Percentiles rank a stretch among this genome's conserved stretches.
Conservation (phyloP, 2,888 invertebrate genomes). For the Thera obeliscata region DNA sequence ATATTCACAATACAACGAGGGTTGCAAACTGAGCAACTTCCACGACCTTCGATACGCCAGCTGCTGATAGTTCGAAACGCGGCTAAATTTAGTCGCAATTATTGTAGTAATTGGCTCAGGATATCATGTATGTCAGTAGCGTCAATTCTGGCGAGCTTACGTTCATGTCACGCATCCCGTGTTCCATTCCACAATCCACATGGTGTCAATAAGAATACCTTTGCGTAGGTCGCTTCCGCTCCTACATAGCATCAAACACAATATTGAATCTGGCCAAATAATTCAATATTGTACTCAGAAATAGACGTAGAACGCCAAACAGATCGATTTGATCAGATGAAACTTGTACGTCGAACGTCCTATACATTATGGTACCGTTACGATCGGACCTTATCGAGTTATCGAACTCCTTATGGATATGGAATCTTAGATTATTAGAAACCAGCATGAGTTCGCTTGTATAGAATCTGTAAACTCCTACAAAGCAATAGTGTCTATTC, state of each 20-base stretch:
- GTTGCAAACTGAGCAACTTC: constrained; percentile 41
- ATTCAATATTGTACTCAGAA: constrained; percentile 44
- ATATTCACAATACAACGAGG: constrained; percentile 48
- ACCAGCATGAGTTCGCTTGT: constrained; percentile 28
- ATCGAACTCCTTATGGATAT: constrained; percentile 33
- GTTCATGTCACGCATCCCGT: constrained; percentile 45
- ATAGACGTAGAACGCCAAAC: constrained; percentile 35
- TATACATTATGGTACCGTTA: constrained; percentile 31
- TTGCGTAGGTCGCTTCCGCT: constrained; percentile 63
- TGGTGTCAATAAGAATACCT: constrained; percentile 53
- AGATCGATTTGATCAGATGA: constrained; percentile 42
- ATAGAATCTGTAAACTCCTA: constrained; percentile 14
- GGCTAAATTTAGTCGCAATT: constrained; percentile 35
- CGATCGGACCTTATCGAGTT: constrained; percentile 22
- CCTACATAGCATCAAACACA: constrained; percentile 47
- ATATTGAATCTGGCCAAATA: constrained; percentile 52
- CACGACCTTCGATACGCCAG: constrained; percentile 41
- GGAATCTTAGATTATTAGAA: constrained; percentile 31
- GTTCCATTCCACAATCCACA: constrained; percentile 57
- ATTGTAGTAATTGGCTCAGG: constrained; percentile 34
- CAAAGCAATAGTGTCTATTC: neutral
- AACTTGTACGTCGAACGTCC: constrained; percentile 26
- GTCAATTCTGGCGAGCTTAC: constrained; percentile 46
- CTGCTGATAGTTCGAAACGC: constrained; percentile 35
- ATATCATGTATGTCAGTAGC: constrained; percentile 38